These are phyloP conservation scores for Nixonia krombeini DNA, from an alignment of 1,140 invertebrate genomes.

Conservation along the genomic window DNA sequence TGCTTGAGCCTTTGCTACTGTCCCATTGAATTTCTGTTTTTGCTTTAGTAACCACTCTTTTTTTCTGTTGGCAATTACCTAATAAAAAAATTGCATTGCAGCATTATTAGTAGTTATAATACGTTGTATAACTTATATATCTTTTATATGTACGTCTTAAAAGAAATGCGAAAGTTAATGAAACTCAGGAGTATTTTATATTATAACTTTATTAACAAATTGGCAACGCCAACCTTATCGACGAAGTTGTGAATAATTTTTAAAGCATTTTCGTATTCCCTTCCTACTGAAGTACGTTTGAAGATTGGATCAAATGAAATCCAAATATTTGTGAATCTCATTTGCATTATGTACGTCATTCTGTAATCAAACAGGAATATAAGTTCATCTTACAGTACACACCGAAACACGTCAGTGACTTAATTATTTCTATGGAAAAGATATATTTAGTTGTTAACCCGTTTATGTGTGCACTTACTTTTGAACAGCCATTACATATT, in stretches of 20 bases:
- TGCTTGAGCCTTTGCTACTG: slow-evolving; percentile 68
- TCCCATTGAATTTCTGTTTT: slow-evolving; percentile 43
- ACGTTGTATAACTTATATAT: background rate
- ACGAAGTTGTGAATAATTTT: slow-evolving; percentile 76
- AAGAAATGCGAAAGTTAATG: too few species aligned
- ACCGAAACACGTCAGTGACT: background rate
- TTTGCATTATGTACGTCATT: slow-evolving; percentile 61
- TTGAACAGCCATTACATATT: slow-evolving; percentile 77
- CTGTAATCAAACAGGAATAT: slow-evolving; percentile 55
- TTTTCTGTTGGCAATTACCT: slow-evolving; percentile 68
- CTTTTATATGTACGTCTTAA: too few species aligned
- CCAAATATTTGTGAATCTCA: slow-evolving; percentile 75
- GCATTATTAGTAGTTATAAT: background rate
- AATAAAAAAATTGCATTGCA: slow-evolving; percentile 6
- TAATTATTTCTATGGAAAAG: too few species aligned
- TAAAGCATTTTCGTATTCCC: slow-evolving; percentile 71
- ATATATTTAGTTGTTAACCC: too few species aligned
- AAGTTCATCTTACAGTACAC: too few species aligned
- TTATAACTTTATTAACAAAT: too few species aligned
- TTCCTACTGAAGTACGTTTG: slow-evolving; percentile 69
- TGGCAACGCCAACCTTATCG: too few species aligned
- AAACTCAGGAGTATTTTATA: too few species aligned
- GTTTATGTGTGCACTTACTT: too few species aligned
- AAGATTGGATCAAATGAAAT: slow-evolving; percentile 74
- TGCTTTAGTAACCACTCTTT: slow-evolving; percentile 52